Conservation (phyloP, 2,113 vertebrate genomes). For the Eupsittula cactorum region DNA sequence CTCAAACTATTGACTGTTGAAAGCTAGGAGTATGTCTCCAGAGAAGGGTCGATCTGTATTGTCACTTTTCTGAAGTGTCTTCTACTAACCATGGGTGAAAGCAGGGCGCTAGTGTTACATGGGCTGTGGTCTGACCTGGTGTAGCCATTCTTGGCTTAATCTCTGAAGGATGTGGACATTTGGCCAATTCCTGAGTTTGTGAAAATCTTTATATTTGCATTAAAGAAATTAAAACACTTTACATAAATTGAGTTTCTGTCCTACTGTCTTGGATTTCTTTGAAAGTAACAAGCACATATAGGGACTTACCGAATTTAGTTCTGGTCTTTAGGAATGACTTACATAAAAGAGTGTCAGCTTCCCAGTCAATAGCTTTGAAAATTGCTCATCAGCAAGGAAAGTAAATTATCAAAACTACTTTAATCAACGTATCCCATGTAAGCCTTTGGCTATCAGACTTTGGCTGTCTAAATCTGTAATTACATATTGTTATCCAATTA, state of each 20-base stretch:
- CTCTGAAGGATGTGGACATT: background rate
- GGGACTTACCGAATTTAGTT: background rate
- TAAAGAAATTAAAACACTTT: background rate
- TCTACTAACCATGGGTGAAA: background rate
- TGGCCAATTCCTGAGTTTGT: background rate
- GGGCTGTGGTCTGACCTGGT: background rate
- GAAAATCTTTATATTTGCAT: background rate
- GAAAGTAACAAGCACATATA: background rate
- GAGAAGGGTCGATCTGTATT: background rate
- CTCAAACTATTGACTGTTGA: background rate
- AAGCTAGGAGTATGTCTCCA: background rate
- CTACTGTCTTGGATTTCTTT: background rate
- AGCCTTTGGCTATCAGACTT: constrained; percentile 28
- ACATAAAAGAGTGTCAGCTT: background rate
- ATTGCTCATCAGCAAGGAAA: background rate
- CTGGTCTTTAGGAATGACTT: background rate
- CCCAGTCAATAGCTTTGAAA: constrained; percentile 21
- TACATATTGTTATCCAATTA: background rate
- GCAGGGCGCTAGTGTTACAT: background rate
- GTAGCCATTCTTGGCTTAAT: background rate
- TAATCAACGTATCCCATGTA: background rate
- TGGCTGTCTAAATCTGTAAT: constrained; percentile 12
- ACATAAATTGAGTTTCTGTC: background rate
- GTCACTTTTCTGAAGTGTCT: background rate
- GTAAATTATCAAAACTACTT: constrained; percentile 20